Percentiles rank a stretch among this genome's conserved stretches.
These are phyloP conservation scores for Tridacna crocea DNA, from an alignment of 2,888 invertebrate genomes.

Conservation along the genomic window DNA sequence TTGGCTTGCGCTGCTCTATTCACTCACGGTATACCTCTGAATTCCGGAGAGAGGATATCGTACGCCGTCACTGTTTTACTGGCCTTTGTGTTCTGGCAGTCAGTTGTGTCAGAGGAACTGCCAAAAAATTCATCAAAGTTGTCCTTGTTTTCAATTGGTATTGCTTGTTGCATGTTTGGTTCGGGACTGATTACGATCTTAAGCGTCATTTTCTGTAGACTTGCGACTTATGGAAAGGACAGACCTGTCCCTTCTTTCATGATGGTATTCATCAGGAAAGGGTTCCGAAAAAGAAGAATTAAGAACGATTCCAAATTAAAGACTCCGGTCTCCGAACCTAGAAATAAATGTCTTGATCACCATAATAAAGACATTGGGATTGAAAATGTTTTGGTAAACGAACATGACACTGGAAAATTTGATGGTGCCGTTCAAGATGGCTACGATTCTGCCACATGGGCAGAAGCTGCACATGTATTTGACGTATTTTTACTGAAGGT, in stretches of 20 bases:
- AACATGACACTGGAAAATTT: not conserved
- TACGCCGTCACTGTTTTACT: not conserved
- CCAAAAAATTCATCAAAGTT: conserved; percentile 7
- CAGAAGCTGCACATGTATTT: not conserved
- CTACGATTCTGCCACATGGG: not conserved
- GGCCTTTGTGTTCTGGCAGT: conserved; percentile 9
- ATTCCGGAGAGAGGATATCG: conserved; percentile 2
- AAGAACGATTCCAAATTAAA: not conserved
- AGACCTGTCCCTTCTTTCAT: not conserved
- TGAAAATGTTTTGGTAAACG: not conserved
- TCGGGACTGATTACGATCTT: not conserved
- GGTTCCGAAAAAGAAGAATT: not conserved
- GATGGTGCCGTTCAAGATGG: not conserved
- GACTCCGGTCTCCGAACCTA: too few relatives aligned
- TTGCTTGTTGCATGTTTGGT: not conserved
- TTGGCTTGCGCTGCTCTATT: not conserved
- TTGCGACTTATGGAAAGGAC: not conserved
- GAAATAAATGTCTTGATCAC: not conserved
- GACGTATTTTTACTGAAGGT: not conserved
- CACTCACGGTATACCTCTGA: not conserved
- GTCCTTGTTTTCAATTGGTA: not conserved
- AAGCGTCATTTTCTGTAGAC: not conserved
- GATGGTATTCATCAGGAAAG: not conserved
- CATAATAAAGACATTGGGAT: not conserved
- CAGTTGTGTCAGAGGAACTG: not conserved